Conservation (phyloP, 2,888 invertebrate species). For the Latrodectus elegans region DNA sequence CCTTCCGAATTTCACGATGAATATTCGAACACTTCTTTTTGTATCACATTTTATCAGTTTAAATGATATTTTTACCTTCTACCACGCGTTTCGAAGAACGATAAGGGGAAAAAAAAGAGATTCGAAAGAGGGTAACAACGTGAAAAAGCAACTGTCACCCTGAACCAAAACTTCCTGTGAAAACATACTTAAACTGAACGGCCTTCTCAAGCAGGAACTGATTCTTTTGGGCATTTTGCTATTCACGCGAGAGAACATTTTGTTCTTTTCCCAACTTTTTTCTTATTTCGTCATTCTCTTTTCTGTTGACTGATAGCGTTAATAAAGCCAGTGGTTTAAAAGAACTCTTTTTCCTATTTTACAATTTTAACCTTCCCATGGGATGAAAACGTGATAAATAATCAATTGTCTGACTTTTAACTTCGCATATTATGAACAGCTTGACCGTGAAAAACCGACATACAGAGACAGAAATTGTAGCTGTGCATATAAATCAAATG, state of each 20-base stretch:
- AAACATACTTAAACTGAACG: constrained; percentile 12
- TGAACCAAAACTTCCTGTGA: constrained; percentile 31
- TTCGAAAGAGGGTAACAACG: no score
- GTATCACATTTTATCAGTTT: background rate
- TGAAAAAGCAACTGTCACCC: no score
- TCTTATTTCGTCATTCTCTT: constrained; percentile 38
- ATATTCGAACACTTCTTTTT: no score
- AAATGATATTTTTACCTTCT: background rate
- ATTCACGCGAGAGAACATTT: background rate
- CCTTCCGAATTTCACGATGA: no score
- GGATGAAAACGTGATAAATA: constrained; percentile 10
- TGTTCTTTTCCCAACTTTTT: background rate
- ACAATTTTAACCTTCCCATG: constrained; percentile 31
- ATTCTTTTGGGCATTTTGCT: constrained; percentile 11
- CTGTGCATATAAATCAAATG: no score
- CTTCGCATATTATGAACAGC: background rate
- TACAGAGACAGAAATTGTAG: background rate
- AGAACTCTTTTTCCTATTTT: constrained; percentile 37
- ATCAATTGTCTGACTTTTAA: constrained; percentile 20
- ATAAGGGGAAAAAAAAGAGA: no score
- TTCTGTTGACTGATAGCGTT: constrained; percentile 35
- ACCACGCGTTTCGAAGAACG: no score
- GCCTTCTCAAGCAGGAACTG: constrained; percentile 26
- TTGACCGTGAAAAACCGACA: constrained; percentile 51
- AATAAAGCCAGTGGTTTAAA: constrained; percentile 28